A percentile compares a stretch with the other conserved stretches of the same genome.
Conservation (phyloP, 2,888 invertebrate species). For the Scaeva pyrastri region DNA sequence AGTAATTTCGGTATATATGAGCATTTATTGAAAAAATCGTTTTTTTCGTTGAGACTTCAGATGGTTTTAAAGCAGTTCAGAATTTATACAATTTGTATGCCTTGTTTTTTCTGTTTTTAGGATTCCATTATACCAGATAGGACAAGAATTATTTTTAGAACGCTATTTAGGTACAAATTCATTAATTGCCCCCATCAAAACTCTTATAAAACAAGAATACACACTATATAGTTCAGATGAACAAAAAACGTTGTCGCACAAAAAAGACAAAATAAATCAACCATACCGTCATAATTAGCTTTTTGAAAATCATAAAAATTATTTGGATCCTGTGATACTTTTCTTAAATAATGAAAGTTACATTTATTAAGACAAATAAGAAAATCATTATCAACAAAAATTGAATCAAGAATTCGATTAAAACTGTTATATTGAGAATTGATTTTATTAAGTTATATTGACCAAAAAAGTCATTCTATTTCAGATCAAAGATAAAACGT, state of each 20-base stretch:
- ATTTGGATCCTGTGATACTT: no score
- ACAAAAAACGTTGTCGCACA: background rate
- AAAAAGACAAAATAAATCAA: constrained; percentile 7
- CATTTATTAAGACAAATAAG: no score
- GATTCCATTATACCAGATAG: constrained; percentile 16
- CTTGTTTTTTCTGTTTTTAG: background rate
- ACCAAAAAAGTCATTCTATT: no score
- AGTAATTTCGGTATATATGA: background rate
- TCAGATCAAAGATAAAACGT: no score
- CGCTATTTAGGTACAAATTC: background rate
- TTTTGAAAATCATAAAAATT: background rate
- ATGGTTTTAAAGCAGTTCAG: background rate
- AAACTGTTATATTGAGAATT: no score
- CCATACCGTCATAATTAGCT: constrained; percentile 11
- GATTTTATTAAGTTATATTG: no score
- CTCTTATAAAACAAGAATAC: background rate
- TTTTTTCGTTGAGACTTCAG: background rate
- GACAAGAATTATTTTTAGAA: background rate
- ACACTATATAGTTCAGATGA: background rate
- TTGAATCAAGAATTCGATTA: no score
- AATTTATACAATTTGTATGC: background rate
- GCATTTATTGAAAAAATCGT: background rate
- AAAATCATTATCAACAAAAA: no score
- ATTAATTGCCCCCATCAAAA: background rate
- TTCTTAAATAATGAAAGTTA: no score